These are phyloP conservation scores for Drosophila subquinaria DNA, from an alignment of 2,888 invertebrate species.

Conservation along the genomic window DNA sequence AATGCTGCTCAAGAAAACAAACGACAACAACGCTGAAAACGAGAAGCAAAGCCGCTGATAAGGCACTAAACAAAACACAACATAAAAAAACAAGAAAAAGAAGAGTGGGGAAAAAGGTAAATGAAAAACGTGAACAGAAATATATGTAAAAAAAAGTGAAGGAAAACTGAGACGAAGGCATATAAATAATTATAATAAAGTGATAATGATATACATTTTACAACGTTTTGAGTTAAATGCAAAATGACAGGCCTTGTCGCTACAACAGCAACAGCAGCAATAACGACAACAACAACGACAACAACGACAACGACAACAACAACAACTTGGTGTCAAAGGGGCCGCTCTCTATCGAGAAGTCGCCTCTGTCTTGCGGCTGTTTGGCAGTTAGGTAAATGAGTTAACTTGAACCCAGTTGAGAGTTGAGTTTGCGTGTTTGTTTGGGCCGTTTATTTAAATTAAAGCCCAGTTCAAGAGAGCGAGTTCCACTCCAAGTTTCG, in stretches of 20 bases:
- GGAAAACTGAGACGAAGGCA: conserved; percentile 21
- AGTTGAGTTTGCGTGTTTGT: conserved; percentile 59
- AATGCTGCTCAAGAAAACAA: conserved; percentile 38
- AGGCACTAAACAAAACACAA: conserved; percentile 44
- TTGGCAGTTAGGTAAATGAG: conserved; percentile 73
- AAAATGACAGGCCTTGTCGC: conserved; percentile 67
- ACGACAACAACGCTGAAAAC: conserved; percentile 7
- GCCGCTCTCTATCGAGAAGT: conserved; percentile 24
- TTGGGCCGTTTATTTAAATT: conserved; percentile 52
- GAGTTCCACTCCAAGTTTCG: conserved; percentile 4
- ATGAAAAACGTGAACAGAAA: conserved; percentile 42
- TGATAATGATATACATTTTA: conserved; percentile 73
- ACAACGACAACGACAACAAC: neutral
- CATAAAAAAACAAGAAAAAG: conserved; percentile 23
- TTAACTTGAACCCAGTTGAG: conserved; percentile 24
- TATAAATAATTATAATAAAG: conserved; percentile 65
- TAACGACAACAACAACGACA: conserved; percentile 1
- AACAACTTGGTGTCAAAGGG: conserved; percentile 41
- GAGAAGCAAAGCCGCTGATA: conserved; percentile 60
- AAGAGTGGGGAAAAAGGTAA: conserved; percentile 2
- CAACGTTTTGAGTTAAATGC: conserved; percentile 63
- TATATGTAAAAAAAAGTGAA: conserved; percentile 15
- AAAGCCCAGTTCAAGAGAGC: conserved; percentile 1
- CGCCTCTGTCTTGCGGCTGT: conserved; percentile 42
- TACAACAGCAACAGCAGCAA: conserved; percentile 13